Conservation (phyloP, 2,113 vertebrate species). For the Chloebia gouldiae region DNA sequence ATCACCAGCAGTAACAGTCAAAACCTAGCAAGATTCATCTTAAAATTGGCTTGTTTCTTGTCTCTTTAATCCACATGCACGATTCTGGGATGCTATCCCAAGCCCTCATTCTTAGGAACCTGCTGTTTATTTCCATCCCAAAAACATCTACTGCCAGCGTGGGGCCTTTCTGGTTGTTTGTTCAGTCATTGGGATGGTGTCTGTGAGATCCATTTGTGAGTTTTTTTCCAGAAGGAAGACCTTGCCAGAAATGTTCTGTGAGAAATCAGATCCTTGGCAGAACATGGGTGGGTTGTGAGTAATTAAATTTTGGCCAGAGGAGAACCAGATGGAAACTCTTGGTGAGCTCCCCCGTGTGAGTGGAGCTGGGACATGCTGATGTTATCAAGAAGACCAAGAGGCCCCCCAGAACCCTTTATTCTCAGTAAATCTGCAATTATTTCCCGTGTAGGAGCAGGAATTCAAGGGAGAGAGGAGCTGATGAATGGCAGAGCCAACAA, state of each 20-base stretch:
- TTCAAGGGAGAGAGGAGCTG: not conserved
- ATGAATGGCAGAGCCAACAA: slow-evolving; percentile 14
- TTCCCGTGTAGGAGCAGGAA: not conserved
- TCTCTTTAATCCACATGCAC: not conserved
- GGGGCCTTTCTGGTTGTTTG: not conserved
- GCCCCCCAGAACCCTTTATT: not conserved
- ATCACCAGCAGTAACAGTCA: not conserved
- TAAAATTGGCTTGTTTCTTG: not conserved
- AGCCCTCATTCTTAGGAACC: not conserved
- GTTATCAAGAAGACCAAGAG: not conserved
- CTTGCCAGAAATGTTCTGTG: not conserved
- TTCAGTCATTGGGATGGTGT: not conserved
- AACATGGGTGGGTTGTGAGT: not conserved
- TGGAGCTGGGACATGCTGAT: not conserved
- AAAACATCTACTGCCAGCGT: rapidly evolving
- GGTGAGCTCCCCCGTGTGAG: not conserved
- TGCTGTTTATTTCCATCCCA: not conserved
- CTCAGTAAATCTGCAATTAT: not conserved
- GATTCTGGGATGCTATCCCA: not conserved
- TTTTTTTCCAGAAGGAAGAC: not conserved
- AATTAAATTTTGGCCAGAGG: rapidly evolving
- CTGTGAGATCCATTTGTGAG: not conserved
- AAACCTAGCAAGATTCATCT: not conserved
- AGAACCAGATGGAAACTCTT: not conserved
- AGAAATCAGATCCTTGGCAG: not conserved